A percentile compares a stretch with the other conserved stretches of the same genome.
phyloP scores from a whole-genome alignment of 2,797 vertebrate species.

The Anguilla marmorata region DNA sequence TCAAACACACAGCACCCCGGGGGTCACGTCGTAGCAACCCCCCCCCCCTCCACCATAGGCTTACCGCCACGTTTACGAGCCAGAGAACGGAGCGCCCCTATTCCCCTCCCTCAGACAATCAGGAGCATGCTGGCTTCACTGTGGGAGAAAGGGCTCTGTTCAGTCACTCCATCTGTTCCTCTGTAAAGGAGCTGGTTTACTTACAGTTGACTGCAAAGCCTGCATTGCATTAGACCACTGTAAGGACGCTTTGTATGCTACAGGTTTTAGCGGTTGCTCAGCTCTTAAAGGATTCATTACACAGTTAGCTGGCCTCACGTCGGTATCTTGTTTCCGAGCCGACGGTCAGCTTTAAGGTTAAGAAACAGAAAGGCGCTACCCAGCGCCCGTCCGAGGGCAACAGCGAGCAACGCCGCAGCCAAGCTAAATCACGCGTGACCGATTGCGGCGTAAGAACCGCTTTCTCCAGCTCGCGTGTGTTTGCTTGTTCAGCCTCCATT shows the following conservation, averaged over 20 bases:
- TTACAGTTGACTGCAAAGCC: neutral
- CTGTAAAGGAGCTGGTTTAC: neutral
- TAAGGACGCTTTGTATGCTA: neutral
- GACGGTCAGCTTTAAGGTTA: neutral
- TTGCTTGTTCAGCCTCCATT: neutral
- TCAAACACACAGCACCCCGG: neutral
- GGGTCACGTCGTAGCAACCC: neutral
- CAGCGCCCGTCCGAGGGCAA: neutral
- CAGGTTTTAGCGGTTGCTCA: neutral
- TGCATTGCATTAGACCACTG: neutral
- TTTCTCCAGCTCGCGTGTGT: neutral
- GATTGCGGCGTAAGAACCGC: neutral
- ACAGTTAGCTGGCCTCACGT: neutral
- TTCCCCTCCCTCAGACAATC: neutral
- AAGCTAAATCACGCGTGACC: neutral
- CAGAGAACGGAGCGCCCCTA: neutral
- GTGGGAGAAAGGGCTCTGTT: neutral
- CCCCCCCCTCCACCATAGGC: neutral
- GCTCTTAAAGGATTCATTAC: neutral
- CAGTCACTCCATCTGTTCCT: neutral
- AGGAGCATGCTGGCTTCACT: neutral
- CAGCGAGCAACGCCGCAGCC: neutral
- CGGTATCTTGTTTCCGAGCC: neutral
- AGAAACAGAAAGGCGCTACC: neutral
- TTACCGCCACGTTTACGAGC: neutral